phyloP scores from a whole-genome alignment of 2,113 vertebrate genomes.

The Bungarus multicinctus region DNA sequence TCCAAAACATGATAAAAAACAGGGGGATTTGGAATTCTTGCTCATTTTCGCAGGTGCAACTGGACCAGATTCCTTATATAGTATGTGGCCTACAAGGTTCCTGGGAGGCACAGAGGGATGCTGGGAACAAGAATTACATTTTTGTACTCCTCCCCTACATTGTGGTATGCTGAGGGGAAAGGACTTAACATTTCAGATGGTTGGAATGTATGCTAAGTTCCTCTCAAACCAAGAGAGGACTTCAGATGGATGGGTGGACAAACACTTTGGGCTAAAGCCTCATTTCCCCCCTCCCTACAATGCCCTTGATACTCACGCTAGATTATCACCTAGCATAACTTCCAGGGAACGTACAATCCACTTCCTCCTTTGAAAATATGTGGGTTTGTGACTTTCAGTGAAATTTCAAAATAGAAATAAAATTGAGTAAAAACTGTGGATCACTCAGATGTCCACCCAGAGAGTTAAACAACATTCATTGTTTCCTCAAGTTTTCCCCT shows the following conservation, averaged over 20 bases:
- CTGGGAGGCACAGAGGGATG: neutral
- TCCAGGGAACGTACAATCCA: neutral
- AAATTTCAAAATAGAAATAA: neutral
- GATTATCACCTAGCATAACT: neutral
- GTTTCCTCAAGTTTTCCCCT: neutral
- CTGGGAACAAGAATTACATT: neutral
- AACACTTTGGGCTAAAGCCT: neutral
- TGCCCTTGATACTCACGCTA: neutral
- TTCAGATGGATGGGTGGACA: neutral
- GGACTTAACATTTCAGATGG: neutral
- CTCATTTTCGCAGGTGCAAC: neutral
- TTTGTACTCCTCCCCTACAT: neutral
- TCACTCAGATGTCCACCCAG: neutral
- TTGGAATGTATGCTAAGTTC: neutral
- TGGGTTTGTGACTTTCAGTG: neutral
- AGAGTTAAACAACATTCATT: neutral
- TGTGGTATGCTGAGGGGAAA: neutral
- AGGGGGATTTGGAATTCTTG: neutral
- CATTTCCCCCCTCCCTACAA: neutral
- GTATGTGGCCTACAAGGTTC: neutral
- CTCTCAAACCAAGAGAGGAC: neutral
- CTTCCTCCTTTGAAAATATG: neutral
- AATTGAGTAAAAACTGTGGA: neutral
- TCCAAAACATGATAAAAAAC: neutral
- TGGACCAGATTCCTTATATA: neutral